These are phyloP conservation scores for Agrochola lota DNA, from an alignment of 2,888 invertebrate species.

Conservation along the genomic window DNA sequence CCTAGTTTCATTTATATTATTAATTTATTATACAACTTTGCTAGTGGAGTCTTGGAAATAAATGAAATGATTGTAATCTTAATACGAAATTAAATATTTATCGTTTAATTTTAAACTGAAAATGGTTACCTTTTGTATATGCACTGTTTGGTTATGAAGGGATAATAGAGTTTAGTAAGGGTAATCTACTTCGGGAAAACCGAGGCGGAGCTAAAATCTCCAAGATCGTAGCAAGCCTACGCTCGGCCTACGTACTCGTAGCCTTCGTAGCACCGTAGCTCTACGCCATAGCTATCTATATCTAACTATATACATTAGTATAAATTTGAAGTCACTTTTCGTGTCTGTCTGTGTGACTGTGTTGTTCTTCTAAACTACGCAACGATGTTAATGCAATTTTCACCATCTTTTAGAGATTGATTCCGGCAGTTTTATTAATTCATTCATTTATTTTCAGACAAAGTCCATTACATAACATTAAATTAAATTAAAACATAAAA, in stretches of 20 bases:
- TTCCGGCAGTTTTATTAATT: too few species aligned
- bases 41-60: constrained; percentile 5
- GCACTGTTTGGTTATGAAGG: constrained; percentile 32
- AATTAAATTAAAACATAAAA: too few species aligned
- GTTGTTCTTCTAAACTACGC: background rate
- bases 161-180: constrained; percentile 24
- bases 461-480: too few species aligned
- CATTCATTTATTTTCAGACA: too few species aligned
- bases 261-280: constrained; percentile 6
- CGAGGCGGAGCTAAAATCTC: background rate
- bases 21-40: constrained; percentile 35
- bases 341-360: too few species aligned
- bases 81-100: constrained; percentile 23
- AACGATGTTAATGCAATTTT: background rate
- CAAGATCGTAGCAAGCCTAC: constrained; percentile 42
- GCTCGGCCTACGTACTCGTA: constrained; percentile 28
- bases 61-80: constrained; percentile 21
- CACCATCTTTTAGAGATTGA: background rate
- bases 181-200: constrained; percentile 28
- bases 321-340: background rate
- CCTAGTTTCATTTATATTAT: constrained; percentile 23
- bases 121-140: constrained; percentile 27
- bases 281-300: constrained; percentile 16
- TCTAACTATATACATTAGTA: too few species aligned
- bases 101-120: constrained; percentile 29